Evolutionary conservation across 2,113 vertebrate species (phyloP).

Genomic region (Ginglymostoma cirratum): DNA sequence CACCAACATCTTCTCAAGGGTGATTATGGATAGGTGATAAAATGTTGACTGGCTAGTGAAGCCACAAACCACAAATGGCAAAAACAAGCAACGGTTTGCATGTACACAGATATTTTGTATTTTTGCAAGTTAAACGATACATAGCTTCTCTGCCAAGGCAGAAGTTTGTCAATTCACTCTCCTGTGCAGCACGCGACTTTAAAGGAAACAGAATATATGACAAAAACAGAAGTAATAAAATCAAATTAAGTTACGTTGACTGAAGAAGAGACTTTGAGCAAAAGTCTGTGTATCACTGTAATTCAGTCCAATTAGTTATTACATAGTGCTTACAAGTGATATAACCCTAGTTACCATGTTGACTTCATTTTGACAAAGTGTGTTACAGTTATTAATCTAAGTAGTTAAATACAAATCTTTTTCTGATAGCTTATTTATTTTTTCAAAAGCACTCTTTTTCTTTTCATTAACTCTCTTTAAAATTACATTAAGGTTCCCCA

Average conservation of each 20-base stretch:
- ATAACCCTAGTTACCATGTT: not conserved
- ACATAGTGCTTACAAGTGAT: too few relatives aligned
- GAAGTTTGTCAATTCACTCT: not conserved
- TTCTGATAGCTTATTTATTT: not conserved
- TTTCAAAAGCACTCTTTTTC: conserved; percentile 7
- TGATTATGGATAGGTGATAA: too few relatives aligned
- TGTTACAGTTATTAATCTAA: not conserved
- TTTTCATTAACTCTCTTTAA: conserved; percentile 38
- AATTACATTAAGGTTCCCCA: conserved; percentile 37
- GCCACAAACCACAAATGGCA: too few relatives aligned
- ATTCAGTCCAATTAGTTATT: not conserved
- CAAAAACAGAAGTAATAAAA: not conserved
- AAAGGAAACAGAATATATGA: not conserved
- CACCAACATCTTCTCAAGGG: too few relatives aligned
- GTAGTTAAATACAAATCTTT: not conserved
- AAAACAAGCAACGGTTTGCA: not conserved
- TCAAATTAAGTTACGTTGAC: not conserved
- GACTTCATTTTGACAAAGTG: not conserved
- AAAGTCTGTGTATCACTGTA: not conserved
- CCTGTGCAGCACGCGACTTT: not conserved
- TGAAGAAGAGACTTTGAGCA: not conserved
- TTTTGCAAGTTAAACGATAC: not conserved
- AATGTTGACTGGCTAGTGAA: too few relatives aligned
- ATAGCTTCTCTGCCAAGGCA: not conserved
- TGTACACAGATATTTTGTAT: not conserved